Evolutionary conservation across 1,140 invertebrate species (phyloP).

Genomic region (Atopsyche davidsoni): DNA sequence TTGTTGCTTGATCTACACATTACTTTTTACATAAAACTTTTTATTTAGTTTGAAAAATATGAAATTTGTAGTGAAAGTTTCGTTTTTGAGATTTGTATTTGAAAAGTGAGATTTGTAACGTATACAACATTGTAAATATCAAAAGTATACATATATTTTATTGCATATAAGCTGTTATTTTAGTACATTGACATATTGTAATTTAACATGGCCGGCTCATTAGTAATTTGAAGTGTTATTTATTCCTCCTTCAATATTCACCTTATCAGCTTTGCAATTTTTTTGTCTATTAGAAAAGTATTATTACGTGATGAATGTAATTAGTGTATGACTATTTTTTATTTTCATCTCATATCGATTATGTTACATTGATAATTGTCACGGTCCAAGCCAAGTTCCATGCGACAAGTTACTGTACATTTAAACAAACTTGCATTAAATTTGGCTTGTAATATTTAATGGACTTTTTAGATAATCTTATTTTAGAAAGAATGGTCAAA

Average conservation of each 20-base stretch:
- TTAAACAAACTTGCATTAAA: slow-evolving; percentile 10
- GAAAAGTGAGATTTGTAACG: no score
- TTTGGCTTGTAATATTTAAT: slow-evolving; percentile 25
- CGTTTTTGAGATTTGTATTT: no score
- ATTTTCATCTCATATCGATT: slow-evolving; percentile 4
- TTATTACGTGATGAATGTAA: background rate
- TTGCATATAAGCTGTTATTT: no score
- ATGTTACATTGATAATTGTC: no score
- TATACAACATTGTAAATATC: no score
- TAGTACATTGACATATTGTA: no score
- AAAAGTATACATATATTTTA: no score
- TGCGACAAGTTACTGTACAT: slow-evolving; percentile 11
- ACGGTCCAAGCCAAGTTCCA: slow-evolving; percentile 26
- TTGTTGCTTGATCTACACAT: no score
- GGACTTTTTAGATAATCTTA: slow-evolving; percentile 25
- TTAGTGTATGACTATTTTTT: background rate
- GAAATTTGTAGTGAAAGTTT: no score
- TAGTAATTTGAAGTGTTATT: background rate
- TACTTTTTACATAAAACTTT: no score
- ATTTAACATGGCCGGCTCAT: background rate
- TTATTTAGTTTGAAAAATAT: no score
- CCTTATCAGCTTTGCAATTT: background rate
- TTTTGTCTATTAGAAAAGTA: background rate
- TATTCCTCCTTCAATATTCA: background rate
- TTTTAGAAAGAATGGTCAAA: slow-evolving; percentile 20